Percentiles rank a stretch among this genome's conserved stretches.
These are phyloP conservation scores for Lithobates sylvaticus DNA, from an alignment of 2,797 vertebrate species.

Conservation along the genomic window DNA sequence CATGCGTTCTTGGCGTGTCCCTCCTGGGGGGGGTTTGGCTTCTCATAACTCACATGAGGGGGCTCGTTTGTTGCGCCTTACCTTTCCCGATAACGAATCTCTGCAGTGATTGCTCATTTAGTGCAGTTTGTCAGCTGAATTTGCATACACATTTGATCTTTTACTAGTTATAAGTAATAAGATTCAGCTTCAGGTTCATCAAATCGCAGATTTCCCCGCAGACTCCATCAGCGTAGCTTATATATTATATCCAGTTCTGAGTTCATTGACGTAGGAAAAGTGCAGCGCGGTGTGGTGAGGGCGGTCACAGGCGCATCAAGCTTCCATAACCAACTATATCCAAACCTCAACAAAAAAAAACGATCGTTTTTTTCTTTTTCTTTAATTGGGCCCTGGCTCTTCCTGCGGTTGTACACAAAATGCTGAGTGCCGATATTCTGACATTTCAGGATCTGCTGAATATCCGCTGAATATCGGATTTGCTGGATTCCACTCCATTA, in stretches of 20 bases:
- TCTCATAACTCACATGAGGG: neutral
- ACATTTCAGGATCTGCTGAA: too few relatives aligned
- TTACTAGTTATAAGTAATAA: neutral
- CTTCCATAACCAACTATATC: too few relatives aligned
- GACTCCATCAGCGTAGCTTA: neutral
- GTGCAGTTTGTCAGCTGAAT: neutral
- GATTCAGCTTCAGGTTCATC: neutral
- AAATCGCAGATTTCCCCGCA: neutral
- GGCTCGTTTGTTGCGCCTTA: neutral
- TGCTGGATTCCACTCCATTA: too few relatives aligned
- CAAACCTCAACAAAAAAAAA: too few relatives aligned
- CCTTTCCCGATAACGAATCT: neutral
- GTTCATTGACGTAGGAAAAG: neutral
- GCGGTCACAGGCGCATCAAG: too few relatives aligned
- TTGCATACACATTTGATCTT: neutral
- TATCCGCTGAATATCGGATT: too few relatives aligned
- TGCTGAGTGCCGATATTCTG: too few relatives aligned
- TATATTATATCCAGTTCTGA: neutral
- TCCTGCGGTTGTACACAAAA: too few relatives aligned
- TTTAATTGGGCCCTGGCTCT: too few relatives aligned
- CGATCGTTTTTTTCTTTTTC: too few relatives aligned
- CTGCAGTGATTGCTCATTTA: neutral
- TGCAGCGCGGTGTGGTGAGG: too few relatives aligned
- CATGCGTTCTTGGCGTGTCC: neutral
- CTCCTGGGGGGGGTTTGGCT: neutral